Evolutionary conservation across 1,140 invertebrate species (phyloP).

Genomic region (Coptotermes formosanus): DNA sequence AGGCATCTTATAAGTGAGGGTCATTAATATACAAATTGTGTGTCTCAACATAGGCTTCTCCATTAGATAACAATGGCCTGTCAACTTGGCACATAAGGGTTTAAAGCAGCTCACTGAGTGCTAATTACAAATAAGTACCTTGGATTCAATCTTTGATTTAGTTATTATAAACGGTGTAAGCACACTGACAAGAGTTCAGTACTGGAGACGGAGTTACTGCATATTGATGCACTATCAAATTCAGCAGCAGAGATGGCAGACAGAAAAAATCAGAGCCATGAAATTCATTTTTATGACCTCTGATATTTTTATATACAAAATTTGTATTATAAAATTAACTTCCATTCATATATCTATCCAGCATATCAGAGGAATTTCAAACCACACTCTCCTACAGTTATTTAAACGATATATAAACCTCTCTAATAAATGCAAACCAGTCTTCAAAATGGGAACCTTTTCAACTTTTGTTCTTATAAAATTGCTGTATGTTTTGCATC

Average conservation of each 20-base stretch:
- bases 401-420: too few relatives aligned
- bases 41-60: constrained; percentile 5
- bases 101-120: background rate
- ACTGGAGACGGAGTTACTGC: background rate
- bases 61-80: background rate
- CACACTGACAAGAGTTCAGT: background rate
- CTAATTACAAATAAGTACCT: constrained; percentile 10
- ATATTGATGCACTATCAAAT: background rate
- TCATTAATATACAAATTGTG: background rate
- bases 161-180: background rate
- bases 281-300: background rate
- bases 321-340: background rate
- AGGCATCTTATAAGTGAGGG: constrained; percentile 12
- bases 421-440: too few relatives aligned
- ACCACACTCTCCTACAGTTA: background rate
- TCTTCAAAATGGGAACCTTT: too few relatives aligned
- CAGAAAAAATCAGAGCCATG: background rate
- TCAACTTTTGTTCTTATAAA: too few relatives aligned
- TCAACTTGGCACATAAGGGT: constrained; percentile 6
- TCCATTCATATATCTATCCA: background rate
- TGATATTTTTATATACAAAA: background rate
- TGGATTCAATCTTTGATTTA: constrained; percentile 9
- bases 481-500: too few relatives aligned
- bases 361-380: background rate
- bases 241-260: background rate